phyloP scores from a whole-genome alignment of 1,140 invertebrate species.

The Anastrepha obliqua region DNA sequence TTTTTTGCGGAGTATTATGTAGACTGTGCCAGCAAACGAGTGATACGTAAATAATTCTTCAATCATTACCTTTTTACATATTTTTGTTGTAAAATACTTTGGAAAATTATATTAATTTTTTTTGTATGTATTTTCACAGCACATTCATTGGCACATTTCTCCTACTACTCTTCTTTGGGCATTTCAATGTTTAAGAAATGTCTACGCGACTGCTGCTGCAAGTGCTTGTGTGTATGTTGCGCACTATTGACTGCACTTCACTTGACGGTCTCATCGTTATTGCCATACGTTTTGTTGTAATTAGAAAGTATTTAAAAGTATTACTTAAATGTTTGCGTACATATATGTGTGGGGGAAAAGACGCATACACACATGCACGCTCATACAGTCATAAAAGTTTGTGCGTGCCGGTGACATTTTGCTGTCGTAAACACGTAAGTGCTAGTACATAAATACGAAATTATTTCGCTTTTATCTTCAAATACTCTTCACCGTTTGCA shows the following conservation, averaged over 20 bases:
- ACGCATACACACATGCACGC: not conserved
- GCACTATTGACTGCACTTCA: conserved; percentile 17
- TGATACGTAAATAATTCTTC: too few species aligned
- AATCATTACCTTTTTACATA: too few species aligned
- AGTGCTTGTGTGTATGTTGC: not conserved
- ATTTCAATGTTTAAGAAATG: too few species aligned
- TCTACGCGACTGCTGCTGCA: not conserved
- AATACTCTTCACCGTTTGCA: not conserved
- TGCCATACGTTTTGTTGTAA: conserved; percentile 14
- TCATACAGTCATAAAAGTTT: not conserved
- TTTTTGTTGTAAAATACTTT: too few species aligned
- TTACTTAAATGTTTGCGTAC: not conserved
- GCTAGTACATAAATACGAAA: not conserved
- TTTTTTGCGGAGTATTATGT: too few species aligned
- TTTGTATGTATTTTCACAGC: too few species aligned
- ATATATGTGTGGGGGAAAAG: not conserved
- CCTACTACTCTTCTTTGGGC: too few species aligned
- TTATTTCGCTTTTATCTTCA: conserved; percentile 32
- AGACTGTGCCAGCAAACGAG: too few species aligned
- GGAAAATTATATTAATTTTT: too few species aligned
- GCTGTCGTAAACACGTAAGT: conserved; percentile 13
- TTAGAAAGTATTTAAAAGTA: conserved; percentile 40
- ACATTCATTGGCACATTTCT: too few species aligned
- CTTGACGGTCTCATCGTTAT: not conserved
- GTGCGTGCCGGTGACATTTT: conserved; percentile 33